phyloP scores from a whole-genome alignment of 2,797 vertebrate species.

The Ambastaia sidthimunki region DNA sequence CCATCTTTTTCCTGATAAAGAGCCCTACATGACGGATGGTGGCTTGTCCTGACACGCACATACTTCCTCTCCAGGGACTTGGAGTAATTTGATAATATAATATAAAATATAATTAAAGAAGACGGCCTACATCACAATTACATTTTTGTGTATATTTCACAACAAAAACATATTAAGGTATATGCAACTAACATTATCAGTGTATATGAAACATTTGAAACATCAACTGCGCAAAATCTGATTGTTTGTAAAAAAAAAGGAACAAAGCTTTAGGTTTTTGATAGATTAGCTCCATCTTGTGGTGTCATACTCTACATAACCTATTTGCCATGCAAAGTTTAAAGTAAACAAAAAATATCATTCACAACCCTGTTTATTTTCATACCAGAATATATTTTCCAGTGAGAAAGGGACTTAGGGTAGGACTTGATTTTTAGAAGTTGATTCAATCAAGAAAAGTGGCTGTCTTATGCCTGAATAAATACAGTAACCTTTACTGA shows the following conservation, averaged over 20 bases:
- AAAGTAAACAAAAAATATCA: too few species aligned
- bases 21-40: slow-evolving; percentile 95
- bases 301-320: slow-evolving; percentile 28
- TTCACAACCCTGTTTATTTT: too few species aligned
- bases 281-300: slow-evolving; percentile 55
- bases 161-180: background rate
- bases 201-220: background rate
- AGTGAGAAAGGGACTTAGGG: too few species aligned
- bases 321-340: background rate
- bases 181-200: background rate
- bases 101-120: background rate
- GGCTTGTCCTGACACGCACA: slow-evolving; percentile 90
- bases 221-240: background rate
- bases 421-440: too few species aligned
- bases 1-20: slow-evolving; percentile 97
- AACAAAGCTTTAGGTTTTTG: background rate
- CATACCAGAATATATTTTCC: too few species aligned
- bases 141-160: background rate
- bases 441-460: too few species aligned
- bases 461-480: too few species aligned
- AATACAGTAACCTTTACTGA: slow-evolving; percentile 68
- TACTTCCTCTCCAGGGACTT: slow-evolving; percentile 94
- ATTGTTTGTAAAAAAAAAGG: background rate
- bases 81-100: slow-evolving; percentile 17
- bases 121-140: background rate